A percentile compares a stretch with the other conserved stretches of the same genome.
Evolutionary conservation across 2,888 invertebrate genomes (phyloP).

Genomic region (Hemicrepidius hirtus): DNA sequence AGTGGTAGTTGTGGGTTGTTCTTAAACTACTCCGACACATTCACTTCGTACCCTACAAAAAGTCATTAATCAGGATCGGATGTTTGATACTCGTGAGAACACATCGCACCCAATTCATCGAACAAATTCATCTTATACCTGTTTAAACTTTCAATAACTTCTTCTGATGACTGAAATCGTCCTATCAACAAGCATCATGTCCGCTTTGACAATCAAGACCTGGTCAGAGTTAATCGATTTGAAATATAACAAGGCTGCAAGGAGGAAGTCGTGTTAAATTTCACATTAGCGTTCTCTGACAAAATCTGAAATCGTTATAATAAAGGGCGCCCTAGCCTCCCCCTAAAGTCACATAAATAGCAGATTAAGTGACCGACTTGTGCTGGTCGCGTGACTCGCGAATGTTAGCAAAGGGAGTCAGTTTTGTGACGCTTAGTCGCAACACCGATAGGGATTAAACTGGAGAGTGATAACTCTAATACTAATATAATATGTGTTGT

Average conservation of each 20-base stretch:
- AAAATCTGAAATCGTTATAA: slow-evolving; percentile 59
- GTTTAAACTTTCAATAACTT: background rate
- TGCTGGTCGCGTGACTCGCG: slow-evolving; percentile 68
- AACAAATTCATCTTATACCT: background rate
- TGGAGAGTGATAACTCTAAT: slow-evolving; percentile 60
- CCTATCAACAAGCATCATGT: background rate
- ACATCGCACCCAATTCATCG: slow-evolving; percentile 48
- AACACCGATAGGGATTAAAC: slow-evolving; percentile 66
- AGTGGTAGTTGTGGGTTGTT: slow-evolving; percentile 52
- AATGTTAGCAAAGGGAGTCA: slow-evolving; percentile 47
- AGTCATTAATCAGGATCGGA: slow-evolving; percentile 59
- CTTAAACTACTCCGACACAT: slow-evolving; percentile 49
- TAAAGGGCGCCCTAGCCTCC: slow-evolving; percentile 64
- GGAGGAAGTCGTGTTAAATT: slow-evolving; percentile 42
- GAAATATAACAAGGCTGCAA: slow-evolving; percentile 22
- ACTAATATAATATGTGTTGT: slow-evolving; percentile 7
- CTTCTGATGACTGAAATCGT: background rate
- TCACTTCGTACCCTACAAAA: slow-evolving; percentile 42
- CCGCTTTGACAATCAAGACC: background rate
- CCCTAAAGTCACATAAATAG: slow-evolving; percentile 72
- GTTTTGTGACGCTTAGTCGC: slow-evolving; percentile 57
- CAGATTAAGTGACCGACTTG: slow-evolving; percentile 73
- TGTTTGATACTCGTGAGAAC: slow-evolving; percentile 60
- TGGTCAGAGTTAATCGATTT: slow-evolving; percentile 16
- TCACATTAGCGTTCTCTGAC: slow-evolving; percentile 64